These are phyloP conservation scores for Dromas ardeola DNA, from an alignment of 2,113 vertebrate species.

Conservation along the genomic window DNA sequence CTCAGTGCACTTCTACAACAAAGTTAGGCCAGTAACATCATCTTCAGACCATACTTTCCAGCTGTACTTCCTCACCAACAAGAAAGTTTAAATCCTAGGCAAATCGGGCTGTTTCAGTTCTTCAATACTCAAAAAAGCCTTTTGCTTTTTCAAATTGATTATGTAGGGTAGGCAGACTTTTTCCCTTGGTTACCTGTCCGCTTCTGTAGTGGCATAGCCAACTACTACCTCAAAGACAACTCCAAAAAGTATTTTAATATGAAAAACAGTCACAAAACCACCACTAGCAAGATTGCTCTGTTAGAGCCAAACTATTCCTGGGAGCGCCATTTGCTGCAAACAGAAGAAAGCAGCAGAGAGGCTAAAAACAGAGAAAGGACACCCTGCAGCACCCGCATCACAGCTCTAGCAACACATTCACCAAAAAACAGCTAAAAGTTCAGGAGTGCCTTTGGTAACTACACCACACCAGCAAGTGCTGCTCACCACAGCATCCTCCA, in stretches of 20 bases:
- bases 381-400: no score
- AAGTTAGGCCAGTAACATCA: fast-evolving
- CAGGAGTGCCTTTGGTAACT: fast-evolving
- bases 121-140: fast-evolving
- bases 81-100: no score
- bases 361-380: fast-evolving
- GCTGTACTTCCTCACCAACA: background rate
- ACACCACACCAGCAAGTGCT: fast-evolving
- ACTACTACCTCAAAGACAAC: fast-evolving
- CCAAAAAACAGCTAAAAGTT: fast-evolving
- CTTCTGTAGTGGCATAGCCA: background rate
- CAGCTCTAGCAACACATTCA: no score
- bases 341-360: background rate
- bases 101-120: fast-evolving
- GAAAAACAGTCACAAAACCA: background rate
- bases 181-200: fast-evolving
- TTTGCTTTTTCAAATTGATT: fast-evolving
- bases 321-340: background rate
- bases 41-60: fast-evolving
- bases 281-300: no score
- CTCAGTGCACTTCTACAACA: background rate
- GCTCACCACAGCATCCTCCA: background rate
- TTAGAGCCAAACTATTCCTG: fast-evolving
- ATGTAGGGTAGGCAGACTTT: no score
- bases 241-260: background rate